Base-by-base conservation (phyloP, 1,140 invertebrate genomes). In the Drosophila equinoxialis region DNA sequence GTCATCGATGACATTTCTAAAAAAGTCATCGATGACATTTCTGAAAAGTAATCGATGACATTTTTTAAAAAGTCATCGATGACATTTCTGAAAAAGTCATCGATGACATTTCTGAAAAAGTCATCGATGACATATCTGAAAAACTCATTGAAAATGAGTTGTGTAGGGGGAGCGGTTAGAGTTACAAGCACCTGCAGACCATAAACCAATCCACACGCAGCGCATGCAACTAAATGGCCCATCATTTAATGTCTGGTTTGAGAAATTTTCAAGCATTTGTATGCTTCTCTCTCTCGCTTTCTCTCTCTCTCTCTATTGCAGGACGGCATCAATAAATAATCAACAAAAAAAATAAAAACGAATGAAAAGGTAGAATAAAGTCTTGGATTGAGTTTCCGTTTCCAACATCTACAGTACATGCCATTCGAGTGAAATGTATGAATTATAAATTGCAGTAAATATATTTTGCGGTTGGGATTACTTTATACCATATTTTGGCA, bases 401-500 rank as follows among this genome's bases (percentile, higher is more conserved):
- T 48, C 14, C 1, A 7, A 3, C 45, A 3, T 14, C 57, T 20
- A 6, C 13, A 17, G 33, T 8, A 37, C 8, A 59, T 59, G 57
- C 57, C 35, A 37, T 20, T 51, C 17, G 45, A 11, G 45, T 51
- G 30, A 59, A 59, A 59, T 59, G 57, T 33, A 59, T 59, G 57
- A 59, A 59, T 59, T 59, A 59, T 59, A 59, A 59, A 59, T 59
- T 59, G 57, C 33, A 37, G 57, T 59, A 59, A 59, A 59, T 59
- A 59, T 59, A 59, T 59, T 59, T 39, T 59, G 57, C 57, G 57
- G 57, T 59, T 59, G 57, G 57, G 57, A 59, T 59, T 59, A 59
- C 57, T 59, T 51, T 23, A 51, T 51, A 51, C 45, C 45, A 51
- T 51, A 51, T 51, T 51, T 51, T 20, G 30, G 57, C 30, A n/a